phyloP scores from a whole-genome alignment of 2,113 vertebrate species.

The Ginglymostoma cirratum region DNA sequence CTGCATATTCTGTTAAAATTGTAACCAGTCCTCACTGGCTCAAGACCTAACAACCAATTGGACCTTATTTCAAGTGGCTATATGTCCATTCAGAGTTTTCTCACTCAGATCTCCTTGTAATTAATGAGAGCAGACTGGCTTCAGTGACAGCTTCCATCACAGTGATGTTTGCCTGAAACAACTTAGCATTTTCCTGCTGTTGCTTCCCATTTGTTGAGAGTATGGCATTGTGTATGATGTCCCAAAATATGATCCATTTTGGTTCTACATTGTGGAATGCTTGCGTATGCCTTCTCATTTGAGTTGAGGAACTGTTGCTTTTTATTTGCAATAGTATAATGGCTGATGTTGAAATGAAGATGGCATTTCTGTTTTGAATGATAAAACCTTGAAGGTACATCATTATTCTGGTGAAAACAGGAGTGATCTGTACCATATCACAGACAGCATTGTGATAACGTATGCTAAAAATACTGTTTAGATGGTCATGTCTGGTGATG shows the following conservation, averaged over 20 bases:
- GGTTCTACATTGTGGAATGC: neutral
- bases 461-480: neutral
- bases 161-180: neutral
- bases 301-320: neutral
- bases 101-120: neutral
- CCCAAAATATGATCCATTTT: neutral
- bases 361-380: neutral
- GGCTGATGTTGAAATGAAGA: neutral
- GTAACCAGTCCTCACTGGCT: neutral
- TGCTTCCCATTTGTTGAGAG: no score
- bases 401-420: neutral
- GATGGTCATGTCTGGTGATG: neutral
- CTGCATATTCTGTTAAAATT: no score
- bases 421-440: neutral
- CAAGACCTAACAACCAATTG: neutral
- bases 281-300: neutral
- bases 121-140: neutral
- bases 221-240: neutral
- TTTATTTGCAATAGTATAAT: neutral
- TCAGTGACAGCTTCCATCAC: neutral
- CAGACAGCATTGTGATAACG: neutral
- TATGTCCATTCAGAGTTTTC: neutral
- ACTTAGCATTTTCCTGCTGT: neutral
- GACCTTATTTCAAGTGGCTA: neutral
- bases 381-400: neutral